These are phyloP conservation scores for Gorsachius goisagi DNA, from an alignment of 2,113 vertebrate species.

Conservation along the genomic window DNA sequence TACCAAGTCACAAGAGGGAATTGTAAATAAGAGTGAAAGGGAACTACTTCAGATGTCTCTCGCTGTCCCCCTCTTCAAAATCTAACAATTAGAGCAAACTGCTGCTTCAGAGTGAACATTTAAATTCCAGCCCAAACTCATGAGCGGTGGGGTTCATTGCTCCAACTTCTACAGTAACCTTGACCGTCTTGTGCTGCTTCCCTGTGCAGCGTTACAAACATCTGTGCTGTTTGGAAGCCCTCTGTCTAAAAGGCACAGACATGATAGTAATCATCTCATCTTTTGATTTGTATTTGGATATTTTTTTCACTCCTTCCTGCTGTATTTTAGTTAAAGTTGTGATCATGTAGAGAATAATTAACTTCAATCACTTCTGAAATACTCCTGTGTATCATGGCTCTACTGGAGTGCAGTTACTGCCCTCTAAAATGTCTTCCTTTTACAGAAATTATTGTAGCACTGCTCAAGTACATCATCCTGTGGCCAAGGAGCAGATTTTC, in stretches of 20 bases:
- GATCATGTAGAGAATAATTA: not conserved
- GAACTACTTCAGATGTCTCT: not conserved
- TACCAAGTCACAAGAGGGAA: not conserved
- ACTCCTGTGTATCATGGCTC: not conserved
- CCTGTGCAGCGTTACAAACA: not conserved
- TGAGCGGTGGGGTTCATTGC: not conserved
- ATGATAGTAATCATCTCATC: not conserved
- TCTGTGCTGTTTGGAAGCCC: not conserved
- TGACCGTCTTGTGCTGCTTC: not conserved
- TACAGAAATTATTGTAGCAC: not conserved
- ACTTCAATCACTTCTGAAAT: not conserved
- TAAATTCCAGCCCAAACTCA: not conserved
- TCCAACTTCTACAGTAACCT: slow-evolving; percentile 22
- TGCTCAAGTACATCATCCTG: not conserved
- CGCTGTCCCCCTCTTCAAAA: not conserved
- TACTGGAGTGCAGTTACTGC: not conserved
- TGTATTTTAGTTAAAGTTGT: not conserved
- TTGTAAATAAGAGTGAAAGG: slow-evolving; percentile 19
- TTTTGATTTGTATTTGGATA: not conserved
- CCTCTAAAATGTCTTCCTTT: not conserved
- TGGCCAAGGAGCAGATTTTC: not conserved
- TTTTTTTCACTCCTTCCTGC: not conserved
- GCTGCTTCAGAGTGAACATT: not conserved
- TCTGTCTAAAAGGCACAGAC: not conserved
- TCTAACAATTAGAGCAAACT: not conserved